Evolutionary conservation across 2,797 vertebrate species (phyloP).

Genomic region (Microcaecilia unicolor): DNA sequence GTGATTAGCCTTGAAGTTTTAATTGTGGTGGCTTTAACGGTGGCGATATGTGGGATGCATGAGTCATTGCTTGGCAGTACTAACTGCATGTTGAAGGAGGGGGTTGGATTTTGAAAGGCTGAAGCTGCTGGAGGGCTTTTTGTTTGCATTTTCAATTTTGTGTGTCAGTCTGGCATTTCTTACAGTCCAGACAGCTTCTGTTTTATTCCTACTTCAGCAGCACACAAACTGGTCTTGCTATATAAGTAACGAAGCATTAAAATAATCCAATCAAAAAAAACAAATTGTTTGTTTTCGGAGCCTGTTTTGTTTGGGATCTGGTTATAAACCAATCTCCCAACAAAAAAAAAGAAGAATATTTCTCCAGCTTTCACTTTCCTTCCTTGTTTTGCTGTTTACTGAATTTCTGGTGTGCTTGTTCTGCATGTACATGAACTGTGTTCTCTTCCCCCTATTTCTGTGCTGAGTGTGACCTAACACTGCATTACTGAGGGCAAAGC

Average conservation of each 20-base stretch:
- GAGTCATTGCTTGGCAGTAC: slow-evolving; percentile 55
- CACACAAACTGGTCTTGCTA: slow-evolving; percentile 22
- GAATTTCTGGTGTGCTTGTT: slow-evolving; percentile 34
- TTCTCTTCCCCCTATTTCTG: slow-evolving; percentile 11
- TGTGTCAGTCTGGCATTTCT: slow-evolving; percentile 41
- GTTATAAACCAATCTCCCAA: slow-evolving; percentile 22
- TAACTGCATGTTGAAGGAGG: slow-evolving; percentile 43
- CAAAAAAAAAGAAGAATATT: neutral
- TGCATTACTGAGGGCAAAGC: slow-evolving; percentile 6
- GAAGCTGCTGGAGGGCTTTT: slow-evolving; percentile 29
- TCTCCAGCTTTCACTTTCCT: slow-evolving; percentile 16
- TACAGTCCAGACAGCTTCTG: slow-evolving; percentile 34
- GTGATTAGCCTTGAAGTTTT: slow-evolving; percentile 16
- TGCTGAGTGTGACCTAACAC: slow-evolving; percentile 35
- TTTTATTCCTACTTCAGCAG: slow-evolving; percentile 30
- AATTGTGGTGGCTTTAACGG: slow-evolving; percentile 37
- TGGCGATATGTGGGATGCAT: slow-evolving; percentile 58
- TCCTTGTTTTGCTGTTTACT: slow-evolving; percentile 27
- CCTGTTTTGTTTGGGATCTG: slow-evolving; percentile 29
- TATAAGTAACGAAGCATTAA: too few species aligned
- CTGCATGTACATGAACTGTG: slow-evolving; percentile 48
- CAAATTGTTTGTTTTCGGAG: too few species aligned
- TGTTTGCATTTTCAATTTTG: slow-evolving; percentile 34
- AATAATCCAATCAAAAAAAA: too few species aligned
- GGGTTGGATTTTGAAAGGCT: slow-evolving; percentile 28